These are phyloP conservation scores for Deroplatys truncata DNA, from an alignment of 2,888 invertebrate genomes.

Conservation along the genomic window DNA sequence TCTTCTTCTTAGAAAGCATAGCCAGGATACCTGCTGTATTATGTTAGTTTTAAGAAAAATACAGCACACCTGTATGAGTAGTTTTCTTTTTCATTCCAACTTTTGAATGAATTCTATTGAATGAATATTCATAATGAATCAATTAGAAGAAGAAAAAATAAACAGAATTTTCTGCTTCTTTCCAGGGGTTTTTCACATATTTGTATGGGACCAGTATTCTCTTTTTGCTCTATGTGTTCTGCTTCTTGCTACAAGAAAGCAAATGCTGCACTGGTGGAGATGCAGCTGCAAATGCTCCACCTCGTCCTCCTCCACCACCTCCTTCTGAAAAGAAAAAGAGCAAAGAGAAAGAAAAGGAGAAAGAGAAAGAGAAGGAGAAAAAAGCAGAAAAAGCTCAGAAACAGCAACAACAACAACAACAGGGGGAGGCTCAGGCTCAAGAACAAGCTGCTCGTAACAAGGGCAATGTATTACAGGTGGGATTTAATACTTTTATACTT, in stretches of 20 bases:
- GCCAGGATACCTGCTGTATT: too few relatives aligned
- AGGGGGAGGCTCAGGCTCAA: slow-evolving; percentile 31
- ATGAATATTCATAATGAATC: too few relatives aligned
- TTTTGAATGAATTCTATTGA: too few relatives aligned
- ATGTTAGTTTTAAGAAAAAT: too few relatives aligned
- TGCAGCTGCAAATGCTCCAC: slow-evolving; percentile 60
- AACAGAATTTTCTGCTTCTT: background rate
- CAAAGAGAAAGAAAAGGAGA: slow-evolving; percentile 47
- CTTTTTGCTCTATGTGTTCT: slow-evolving; percentile 90
- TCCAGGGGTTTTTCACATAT: slow-evolving; percentile 85
- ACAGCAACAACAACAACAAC: slow-evolving; percentile 45
- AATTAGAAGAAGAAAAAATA: too few relatives aligned
- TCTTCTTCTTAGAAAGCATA: too few relatives aligned
- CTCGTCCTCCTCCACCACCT: slow-evolving; percentile 53
- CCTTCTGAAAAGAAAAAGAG: slow-evolving; percentile 51
- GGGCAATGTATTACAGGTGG: slow-evolving; percentile 54
- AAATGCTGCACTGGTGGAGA: slow-evolving; percentile 71
- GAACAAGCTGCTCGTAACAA: slow-evolving; percentile 44
- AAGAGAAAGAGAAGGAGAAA: slow-evolving; percentile 56
- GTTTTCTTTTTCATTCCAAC: too few relatives aligned
- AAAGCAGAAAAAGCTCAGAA: slow-evolving; percentile 56
- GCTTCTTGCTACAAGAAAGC: slow-evolving; percentile 89
- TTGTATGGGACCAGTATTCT: slow-evolving; percentile 89
- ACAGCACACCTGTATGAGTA: too few relatives aligned
- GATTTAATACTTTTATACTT: slow-evolving; percentile 29